Percentiles rank a stretch among this genome's conserved stretches.
These are phyloP conservation scores for Canis aureus DNA, from an alignment of 2,113 vertebrate genomes.

Conservation along the genomic window DNA sequence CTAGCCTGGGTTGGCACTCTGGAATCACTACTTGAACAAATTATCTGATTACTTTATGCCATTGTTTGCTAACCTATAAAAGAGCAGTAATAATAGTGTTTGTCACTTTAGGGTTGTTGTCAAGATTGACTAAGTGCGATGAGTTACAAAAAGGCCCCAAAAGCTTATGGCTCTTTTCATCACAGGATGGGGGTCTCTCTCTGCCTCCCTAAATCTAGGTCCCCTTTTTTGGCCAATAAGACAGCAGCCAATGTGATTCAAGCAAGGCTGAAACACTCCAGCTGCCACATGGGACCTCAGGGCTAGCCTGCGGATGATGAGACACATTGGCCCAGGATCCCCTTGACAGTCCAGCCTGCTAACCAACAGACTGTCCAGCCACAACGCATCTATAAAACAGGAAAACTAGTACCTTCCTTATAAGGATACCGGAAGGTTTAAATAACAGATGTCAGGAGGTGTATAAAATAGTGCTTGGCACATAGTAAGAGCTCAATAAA, in stretches of 20 bases:
- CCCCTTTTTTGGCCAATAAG: not conserved
- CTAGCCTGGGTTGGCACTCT: not conserved
- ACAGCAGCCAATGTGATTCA: not conserved
- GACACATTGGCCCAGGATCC: not conserved
- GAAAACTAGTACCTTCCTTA: not conserved
- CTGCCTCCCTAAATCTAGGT: not conserved
- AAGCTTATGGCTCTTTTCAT: not conserved
- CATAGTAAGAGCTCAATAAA: not conserved
- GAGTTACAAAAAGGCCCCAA: not conserved
- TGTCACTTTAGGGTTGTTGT: not conserved
- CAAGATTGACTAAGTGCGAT: not conserved
- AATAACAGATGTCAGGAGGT: not conserved
- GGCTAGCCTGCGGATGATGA: no score
- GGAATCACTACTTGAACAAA: not conserved
- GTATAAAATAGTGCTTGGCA: not conserved
- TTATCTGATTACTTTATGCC: not conserved
- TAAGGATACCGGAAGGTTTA: not conserved
- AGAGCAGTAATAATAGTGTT: not conserved
- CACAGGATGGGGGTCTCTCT: not conserved
- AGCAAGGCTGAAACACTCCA: not conserved
- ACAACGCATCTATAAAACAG: not conserved
- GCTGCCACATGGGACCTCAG: no score
- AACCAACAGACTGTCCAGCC: not conserved
- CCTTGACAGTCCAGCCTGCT: not conserved
- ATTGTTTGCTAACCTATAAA: not conserved